Percentiles rank a stretch among this genome's conserved stretches.
Conservation (phyloP, 1,140 invertebrate genomes). For the Saccostrea echinata region DNA sequence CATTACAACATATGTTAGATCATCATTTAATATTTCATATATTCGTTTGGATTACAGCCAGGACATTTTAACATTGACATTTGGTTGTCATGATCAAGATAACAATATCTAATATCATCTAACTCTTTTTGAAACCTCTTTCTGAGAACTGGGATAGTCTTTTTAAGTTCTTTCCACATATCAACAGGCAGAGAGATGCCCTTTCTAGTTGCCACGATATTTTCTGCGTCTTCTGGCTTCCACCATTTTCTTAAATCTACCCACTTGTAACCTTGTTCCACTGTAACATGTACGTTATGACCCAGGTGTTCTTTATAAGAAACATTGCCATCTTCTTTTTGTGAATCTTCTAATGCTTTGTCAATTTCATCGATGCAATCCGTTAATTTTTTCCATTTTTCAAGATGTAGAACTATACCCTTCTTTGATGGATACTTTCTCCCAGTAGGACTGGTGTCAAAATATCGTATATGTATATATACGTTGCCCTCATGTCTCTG, state of each 20-base stretch:
- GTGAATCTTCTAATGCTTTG: neutral
- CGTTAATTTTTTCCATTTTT: neutral
- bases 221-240: neutral
- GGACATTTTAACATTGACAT: neutral
- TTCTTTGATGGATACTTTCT: neutral
- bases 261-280: neutral
- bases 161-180: neutral
- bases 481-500: neutral
- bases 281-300: neutral
- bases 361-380: neutral
- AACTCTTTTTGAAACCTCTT: neutral
- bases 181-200: neutral
- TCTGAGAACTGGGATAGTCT: neutral
- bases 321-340: neutral
- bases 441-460: constrained; percentile 3
- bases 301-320: constrained; percentile 9
- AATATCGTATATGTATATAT: neutral
- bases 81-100: neutral
- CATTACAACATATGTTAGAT: neutral
- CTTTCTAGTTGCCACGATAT: neutral
- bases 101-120: neutral
- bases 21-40: neutral
- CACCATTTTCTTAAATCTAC: constrained; percentile 29
- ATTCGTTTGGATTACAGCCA: constrained; percentile 8
- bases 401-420: neutral